Evolutionary conservation across 2,797 vertebrate genomes (phyloP), one percentile per base, ranked within the genome.

Genomic region (Rhincodon typus): DNA sequence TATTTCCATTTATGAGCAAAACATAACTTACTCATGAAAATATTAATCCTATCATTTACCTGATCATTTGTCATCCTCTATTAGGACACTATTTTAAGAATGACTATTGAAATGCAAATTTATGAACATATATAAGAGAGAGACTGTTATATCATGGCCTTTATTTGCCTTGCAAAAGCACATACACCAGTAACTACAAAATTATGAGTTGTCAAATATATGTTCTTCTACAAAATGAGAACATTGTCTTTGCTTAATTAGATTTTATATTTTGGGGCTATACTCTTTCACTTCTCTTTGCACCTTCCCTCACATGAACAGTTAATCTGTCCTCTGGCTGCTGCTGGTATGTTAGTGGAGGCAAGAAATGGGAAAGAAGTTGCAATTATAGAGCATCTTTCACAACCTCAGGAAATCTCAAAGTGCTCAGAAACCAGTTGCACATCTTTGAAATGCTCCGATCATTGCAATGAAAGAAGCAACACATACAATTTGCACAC

Each of bases 61-160:
- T 72, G 66, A 72, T 46, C 67, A 30, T 94, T 94, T 94, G 67
- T 50, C 25, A 94, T 70, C 38, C 93, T 46, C 23, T 70, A 94
- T 72, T 94, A 72, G 67, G 93, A 69, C 93, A 94, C 62, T 94
- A 72, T 94, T 72, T 94, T 94, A 70, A 42, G n/a, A 70, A 70
- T 67, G 46, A 67, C 66, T 25, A 50, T 72, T 94, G 93, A 70
- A 94, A 94, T 94, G 93, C 93, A 94, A 94, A 46, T 94, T 50
- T 17, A 72, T 94, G 13, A 94, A 72, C 10, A 23, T 25, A 62
- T 38, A 72, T 25, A 8, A 72, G 93, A 70, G 66, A 94, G 7
- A 10, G 62, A 8, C 38, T 69, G 25, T 46, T 70, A 94, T 70
- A 70, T 13, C 46, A 13, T 70, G 42, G 38, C 38, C 21, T 46